Base-by-base conservation (phyloP, 2,888 invertebrate species). In the Hofmannophila pseudospretella region DNA sequence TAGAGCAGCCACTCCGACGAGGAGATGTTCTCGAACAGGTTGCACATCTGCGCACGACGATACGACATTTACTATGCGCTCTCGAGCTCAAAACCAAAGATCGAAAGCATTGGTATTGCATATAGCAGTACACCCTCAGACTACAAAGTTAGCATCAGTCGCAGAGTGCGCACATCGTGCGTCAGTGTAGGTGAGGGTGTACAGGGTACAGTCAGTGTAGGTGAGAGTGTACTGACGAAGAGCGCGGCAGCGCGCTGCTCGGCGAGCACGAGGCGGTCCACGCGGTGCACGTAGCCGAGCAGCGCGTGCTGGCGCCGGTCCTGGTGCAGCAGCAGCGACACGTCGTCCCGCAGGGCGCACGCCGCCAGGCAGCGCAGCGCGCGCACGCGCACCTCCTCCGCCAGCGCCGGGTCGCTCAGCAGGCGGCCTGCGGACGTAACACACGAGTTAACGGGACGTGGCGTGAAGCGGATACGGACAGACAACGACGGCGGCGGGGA, bases 1-100 rank as follows among this genome's bases (percentile, higher is more conserved):
- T 97, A 97, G 58, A 97, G 87, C 63, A 96, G 80, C 97, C 97
- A 97, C 77, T 97, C 97, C 0, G 96, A 95, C 39, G 96, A 93
- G 49, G 94, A 94, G 23, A 93, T 81, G 79, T 95, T 94, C 75
- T 95, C 95, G 78, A 96, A 97, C 79, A 97, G 89, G 78, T 97
- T 97, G 74, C 94, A 94, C 75, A 96, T 89, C 95, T 96, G 73
- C 10, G 54, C 51, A 31, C 16, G 9, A 3, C 32, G 20, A 20
- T 2, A 25, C 10, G 1, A 25, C 10, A 7, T 8, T 25, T 25
- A 8, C 9, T 25, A 25, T 8, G 3, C n/a, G 9, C 25, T n/a
- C 4, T 8, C n/a, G 25, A 25, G n/a, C n/a, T n/a, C n/a, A n/a
- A n/a, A n/a, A n/a, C n/a, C n/a, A n/a, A n/a, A n/a, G n/a, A n/a